Evolutionary conservation across 2,797 vertebrate genomes (phyloP).

Genomic region (Sorex maritimensis): DNA sequence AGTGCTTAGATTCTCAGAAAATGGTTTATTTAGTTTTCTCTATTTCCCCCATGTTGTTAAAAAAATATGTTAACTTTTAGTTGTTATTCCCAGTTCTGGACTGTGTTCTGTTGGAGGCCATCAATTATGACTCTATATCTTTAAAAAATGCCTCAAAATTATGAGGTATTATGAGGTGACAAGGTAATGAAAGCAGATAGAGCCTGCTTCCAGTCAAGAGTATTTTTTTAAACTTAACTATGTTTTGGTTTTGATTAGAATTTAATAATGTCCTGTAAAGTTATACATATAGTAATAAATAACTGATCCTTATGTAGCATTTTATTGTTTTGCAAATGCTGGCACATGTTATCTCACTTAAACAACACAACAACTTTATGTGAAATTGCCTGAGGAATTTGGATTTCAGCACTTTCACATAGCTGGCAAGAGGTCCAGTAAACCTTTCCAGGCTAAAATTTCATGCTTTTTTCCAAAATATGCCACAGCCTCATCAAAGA

Average conservation of each 20-base stretch:
- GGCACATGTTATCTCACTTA: conserved; percentile 64
- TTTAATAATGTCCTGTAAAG: conserved; percentile 73
- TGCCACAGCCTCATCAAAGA: neutral
- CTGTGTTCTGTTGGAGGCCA: conserved; percentile 64
- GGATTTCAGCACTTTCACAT: conserved; percentile 24
- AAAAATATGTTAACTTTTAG: conserved; percentile 47
- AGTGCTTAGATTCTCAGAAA: neutral
- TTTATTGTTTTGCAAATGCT: conserved; percentile 70
- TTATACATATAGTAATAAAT: conserved; percentile 61
- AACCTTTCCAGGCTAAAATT: conserved; percentile 1
- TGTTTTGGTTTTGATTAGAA: conserved; percentile 74
- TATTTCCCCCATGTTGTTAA: conserved; percentile 17
- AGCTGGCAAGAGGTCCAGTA: conserved; percentile 1
- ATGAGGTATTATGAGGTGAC: conserved; percentile 66
- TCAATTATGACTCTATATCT: conserved; percentile 60
- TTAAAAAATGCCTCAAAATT: conserved; percentile 62
- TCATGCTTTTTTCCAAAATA: neutral
- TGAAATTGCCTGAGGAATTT: conserved; percentile 53
- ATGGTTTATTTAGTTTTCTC: neutral
- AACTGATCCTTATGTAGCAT: conserved; percentile 53
- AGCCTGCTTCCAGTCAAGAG: conserved; percentile 64
- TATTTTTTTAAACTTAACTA: conserved; percentile 8
- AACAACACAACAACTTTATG: conserved; percentile 40
- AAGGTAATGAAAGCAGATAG: conserved; percentile 75
- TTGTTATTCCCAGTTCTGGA: conserved; percentile 64